A percentile compares a stretch with the other conserved stretches of the same genome.
Conservation (phyloP, 2,888 invertebrate species). For the Caenorhabditis plicata region DNA sequence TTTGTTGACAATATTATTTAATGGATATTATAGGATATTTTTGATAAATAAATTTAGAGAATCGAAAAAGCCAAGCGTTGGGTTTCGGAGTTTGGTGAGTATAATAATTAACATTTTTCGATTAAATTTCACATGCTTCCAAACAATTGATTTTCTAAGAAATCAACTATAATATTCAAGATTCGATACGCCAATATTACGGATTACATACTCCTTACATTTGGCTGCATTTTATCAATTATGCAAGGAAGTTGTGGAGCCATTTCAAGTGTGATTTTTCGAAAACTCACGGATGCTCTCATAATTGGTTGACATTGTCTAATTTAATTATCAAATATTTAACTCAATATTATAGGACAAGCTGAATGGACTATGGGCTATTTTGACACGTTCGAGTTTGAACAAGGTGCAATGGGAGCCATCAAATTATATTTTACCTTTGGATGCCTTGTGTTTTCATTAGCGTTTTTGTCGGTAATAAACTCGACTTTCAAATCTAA, state of each 20-base stretch:
- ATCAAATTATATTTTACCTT: constrained; percentile 35
- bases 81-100: constrained; percentile 24
- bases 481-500: neutral
- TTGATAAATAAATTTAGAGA: neutral
- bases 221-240: constrained; percentile 9
- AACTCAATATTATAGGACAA: constrained; percentile 8
- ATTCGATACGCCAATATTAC: constrained; percentile 13
- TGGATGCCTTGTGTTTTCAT: constrained; percentile 30
- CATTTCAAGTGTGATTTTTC: constrained; percentile 14
- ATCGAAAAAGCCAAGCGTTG: neutral
- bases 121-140: constrained; percentile 12
- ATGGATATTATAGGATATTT: neutral
- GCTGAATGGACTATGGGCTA: constrained; percentile 4
- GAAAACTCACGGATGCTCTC: constrained; percentile 18
- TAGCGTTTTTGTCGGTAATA: constrained; percentile 42
- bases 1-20: neutral
- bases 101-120: constrained; percentile 45
- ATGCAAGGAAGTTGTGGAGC: constrained; percentile 11
- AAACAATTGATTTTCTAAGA: no score
- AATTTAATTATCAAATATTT: neutral
- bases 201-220: constrained; percentile 7
- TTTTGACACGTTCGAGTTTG: constrained; percentile 3
- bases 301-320: constrained; percentile 5
- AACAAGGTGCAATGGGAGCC: constrained; percentile 23
- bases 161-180: no score